Conservation (phyloP, 1,140 invertebrate genomes). For the Drosophila tsacasi region DNA sequence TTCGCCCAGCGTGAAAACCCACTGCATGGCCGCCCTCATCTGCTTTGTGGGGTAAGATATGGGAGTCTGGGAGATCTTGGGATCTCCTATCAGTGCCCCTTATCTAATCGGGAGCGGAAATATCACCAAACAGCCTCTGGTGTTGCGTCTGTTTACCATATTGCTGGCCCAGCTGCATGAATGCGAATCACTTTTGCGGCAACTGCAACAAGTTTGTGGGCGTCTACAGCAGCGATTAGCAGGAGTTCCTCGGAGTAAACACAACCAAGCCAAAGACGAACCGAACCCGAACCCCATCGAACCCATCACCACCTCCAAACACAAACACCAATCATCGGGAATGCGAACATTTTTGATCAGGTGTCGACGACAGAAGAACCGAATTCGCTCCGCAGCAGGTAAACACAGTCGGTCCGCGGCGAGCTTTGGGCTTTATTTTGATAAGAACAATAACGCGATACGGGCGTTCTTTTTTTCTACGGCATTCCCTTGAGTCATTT, state of each 20-base stretch:
- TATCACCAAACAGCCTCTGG: constrained; percentile 81
- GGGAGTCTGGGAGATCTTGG: neutral
- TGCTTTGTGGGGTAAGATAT: constrained; percentile 87
- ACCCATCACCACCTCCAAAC: constrained; percentile 21
- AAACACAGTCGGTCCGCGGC: constrained; percentile 30
- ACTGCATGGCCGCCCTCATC: constrained; percentile 87
- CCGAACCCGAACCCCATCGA: constrained; percentile 22
- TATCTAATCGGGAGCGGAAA: constrained; percentile 42
- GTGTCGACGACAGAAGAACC: constrained; percentile 38
- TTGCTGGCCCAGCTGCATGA: constrained; percentile 88
- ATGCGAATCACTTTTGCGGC: constrained; percentile 89
- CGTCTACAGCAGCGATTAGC: constrained; percentile 84
- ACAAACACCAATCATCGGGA: constrained; percentile 10
- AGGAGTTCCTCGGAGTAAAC: neutral
- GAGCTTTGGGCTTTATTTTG: constrained; percentile 71
- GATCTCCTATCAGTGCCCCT: neutral
- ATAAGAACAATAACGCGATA: constrained; percentile 56
- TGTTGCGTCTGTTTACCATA: constrained; percentile 89
- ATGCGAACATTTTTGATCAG: constrained; percentile 54
- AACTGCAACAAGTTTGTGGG: constrained; percentile 88
- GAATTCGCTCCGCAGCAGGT: constrained; percentile 8
- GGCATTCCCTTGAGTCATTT: constrained; percentile 43
- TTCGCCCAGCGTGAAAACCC: constrained; percentile 87
- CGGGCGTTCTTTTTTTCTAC: constrained; percentile 28
- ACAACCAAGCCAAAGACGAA: constrained; percentile 41